These are phyloP conservation scores for Potorous gilbertii DNA, from an alignment of 2,797 vertebrate species.

Conservation along the genomic window DNA sequence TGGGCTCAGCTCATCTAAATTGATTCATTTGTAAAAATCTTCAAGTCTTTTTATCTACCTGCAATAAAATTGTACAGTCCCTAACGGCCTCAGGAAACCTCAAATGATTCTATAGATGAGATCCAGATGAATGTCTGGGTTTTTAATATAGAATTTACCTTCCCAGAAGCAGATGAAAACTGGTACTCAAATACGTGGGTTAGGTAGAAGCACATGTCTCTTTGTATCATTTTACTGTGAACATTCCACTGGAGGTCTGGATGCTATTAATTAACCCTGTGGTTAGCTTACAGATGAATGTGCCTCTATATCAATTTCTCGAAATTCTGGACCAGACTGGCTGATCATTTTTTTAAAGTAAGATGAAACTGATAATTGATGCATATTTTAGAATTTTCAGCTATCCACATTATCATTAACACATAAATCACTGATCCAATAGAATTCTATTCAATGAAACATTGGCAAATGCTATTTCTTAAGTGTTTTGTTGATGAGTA, in stretches of 20 bases:
- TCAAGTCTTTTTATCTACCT: not conserved
- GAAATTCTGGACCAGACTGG: not conserved
- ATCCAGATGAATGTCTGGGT: not conserved
- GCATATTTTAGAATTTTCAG: constrained; percentile 47
- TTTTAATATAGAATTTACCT: not conserved
- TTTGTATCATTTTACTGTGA: not conserved
- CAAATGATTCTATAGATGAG: not conserved
- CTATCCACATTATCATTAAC: constrained; percentile 66
- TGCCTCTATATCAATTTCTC: not conserved
- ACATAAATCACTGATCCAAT: constrained; percentile 77
- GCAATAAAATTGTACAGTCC: not conserved
- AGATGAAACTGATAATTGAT: not conserved
- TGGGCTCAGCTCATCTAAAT: not conserved
- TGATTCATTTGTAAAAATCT: not conserved
- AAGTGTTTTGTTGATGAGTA: constrained; percentile 67
- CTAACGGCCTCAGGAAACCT: not conserved
- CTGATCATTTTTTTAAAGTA: not conserved
- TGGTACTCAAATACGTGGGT: not conserved
- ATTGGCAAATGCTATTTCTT: constrained; percentile 64
- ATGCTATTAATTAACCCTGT: not conserved
- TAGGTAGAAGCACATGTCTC: not conserved
- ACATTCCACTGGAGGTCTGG: not conserved
- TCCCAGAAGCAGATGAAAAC: not conserved
- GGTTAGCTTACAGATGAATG: not conserved
- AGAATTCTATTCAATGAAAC: constrained; percentile 71